Evolutionary conservation across 2,888 invertebrate species (phyloP), one percentile per base, ranked within the genome.

Genomic region (Vanessa cardui): DNA sequence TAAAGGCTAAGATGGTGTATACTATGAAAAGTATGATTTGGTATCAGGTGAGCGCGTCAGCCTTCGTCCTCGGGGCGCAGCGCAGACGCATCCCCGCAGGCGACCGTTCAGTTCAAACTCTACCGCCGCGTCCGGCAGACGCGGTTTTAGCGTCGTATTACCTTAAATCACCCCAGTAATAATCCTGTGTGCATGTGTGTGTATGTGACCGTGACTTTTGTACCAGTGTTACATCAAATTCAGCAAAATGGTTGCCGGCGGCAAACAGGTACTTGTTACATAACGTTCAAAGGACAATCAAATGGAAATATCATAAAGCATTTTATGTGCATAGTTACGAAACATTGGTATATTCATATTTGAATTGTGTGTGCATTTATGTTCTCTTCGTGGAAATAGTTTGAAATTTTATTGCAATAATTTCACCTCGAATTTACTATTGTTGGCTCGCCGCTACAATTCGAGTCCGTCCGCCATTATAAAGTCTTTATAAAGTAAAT

Each of bases 61-160:
- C 83, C 77, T 72, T 78, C 74, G 76, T 73, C 73, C 73, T 73
- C 73, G 70, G 82, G 83, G 83, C 81, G 80, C 80, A 59, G 67
- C 67, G 69, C 67, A 79, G 79, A 80, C 82, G 84, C 84, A 79
- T 73, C 74, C 74, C 73, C 70, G 69, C 72, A 67, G n/a, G 76
- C 72, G 76, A 78, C 85, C 82, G 87, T 86, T 89, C 88, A 91
- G 92, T 92, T 90, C 84, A 85, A 88, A 90, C 79, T 85, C 78
- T 81, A 89, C 86, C 90, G 91, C 89, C 90, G 92, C 91, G 90
- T 85, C 86, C 87, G 87, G 83, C 85, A 88, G 87, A 92, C 92
- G 92, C 91, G 92, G 90, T 88, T 86, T 71, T 75, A 76, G 84
- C 80, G 83, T 80, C 81, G 78, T 76, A 78, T 72, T 69, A 75